Percentiles rank a stretch among this genome's conserved stretches.
phyloP scores from a whole-genome alignment of 2,797 vertebrate species.

The Pseudopleuronectes americanus region DNA sequence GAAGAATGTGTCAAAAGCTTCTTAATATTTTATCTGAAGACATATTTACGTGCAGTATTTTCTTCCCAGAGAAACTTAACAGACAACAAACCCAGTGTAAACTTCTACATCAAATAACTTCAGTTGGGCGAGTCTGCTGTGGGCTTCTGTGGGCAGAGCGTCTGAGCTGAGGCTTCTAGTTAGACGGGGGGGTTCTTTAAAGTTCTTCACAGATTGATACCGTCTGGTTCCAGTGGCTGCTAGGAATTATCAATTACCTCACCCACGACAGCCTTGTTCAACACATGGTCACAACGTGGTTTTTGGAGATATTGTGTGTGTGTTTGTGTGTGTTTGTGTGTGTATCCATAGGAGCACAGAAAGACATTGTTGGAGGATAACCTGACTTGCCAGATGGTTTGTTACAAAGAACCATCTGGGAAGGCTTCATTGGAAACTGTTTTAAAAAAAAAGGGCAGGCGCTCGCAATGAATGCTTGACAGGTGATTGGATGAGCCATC shows the following conservation, averaged over 20 bases:
- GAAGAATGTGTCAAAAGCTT: background rate
- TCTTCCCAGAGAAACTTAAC: constrained; percentile 22
- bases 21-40: background rate
- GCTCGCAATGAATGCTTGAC: background rate
- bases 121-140: constrained; percentile 32
- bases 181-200: constrained; percentile 51
- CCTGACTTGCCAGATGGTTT: constrained; percentile 7
- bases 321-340: constrained; percentile 11
- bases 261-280: constrained; percentile 48
- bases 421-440: background rate
- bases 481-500: constrained; percentile 12
- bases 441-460: background rate
- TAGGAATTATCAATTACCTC: constrained; percentile 48
- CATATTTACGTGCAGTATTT: background rate
- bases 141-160: constrained; percentile 38
- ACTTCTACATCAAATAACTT: constrained; percentile 12
- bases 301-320: background rate
- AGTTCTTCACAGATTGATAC: constrained; percentile 44
- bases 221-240: constrained; percentile 57
- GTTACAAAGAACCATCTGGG: constrained; percentile 1
- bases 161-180: constrained; percentile 47
- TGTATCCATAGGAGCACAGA: background rate
- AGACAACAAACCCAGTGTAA: constrained; percentile 4
- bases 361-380: constrained; percentile 11
- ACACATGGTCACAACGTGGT: constrained; percentile 66